phyloP scores from a whole-genome alignment of 2,888 invertebrate species.

The Azorinus chamasolen region DNA sequence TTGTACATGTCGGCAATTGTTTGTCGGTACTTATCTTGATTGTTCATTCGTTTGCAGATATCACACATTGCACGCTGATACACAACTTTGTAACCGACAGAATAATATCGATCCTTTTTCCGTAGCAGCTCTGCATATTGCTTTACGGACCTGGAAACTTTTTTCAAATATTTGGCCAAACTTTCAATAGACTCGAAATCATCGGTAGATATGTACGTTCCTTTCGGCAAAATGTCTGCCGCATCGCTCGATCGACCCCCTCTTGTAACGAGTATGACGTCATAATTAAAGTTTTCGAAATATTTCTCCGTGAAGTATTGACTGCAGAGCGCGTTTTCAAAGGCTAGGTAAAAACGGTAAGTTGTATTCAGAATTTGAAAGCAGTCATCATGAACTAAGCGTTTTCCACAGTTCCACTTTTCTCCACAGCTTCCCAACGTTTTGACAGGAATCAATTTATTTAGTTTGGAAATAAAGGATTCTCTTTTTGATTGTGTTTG shows the following conservation, averaged over 20 bases:
- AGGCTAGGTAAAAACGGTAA: constrained; percentile 51
- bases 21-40: too few relatives aligned
- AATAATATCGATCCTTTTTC: constrained; percentile 33
- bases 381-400: constrained; percentile 41
- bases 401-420: constrained; percentile 37
- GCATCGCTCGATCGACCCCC: constrained; percentile 48
- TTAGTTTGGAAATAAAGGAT: constrained; percentile 30
- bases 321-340: constrained; percentile 54
- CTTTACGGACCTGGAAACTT: constrained; percentile 30
- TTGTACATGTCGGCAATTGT: too few relatives aligned
- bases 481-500: constrained; percentile 30
- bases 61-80: too few relatives aligned
- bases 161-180: constrained; percentile 34
- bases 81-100: constrained; percentile 25
- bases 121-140: constrained; percentile 34
- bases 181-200: too few relatives aligned
- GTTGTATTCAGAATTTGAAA: too few relatives aligned
- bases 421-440: constrained; percentile 42
- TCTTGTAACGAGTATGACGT: constrained; percentile 30
- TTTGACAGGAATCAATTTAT: constrained; percentile 42
- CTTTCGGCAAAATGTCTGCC: constrained; percentile 10
- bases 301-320: constrained; percentile 55
- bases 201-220: too few relatives aligned
- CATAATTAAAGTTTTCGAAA: too few relatives aligned
- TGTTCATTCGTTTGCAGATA: too few relatives aligned